Evolutionary conservation across 2,888 invertebrate species (phyloP), one percentile per base, ranked within the genome.

Genomic region (Diabrotica balteata): DNA sequence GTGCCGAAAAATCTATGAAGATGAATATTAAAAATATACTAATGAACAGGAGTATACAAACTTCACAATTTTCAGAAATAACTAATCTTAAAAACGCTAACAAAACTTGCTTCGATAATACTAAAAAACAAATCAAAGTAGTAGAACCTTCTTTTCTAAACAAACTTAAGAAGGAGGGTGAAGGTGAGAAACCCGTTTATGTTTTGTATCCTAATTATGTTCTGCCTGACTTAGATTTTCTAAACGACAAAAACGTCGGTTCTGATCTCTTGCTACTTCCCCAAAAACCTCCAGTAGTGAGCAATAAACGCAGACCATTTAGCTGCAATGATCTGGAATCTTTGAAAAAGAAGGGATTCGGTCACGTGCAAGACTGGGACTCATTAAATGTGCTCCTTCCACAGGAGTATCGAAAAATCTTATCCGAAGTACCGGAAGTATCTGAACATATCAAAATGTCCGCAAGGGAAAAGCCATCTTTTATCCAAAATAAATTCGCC

Each of bases 321-420:
- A 93, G 93, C 54, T 93, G 90, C 79, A 92, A 91, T 77, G 95
- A 96, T 80, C 88, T 94, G 60, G 95, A 95, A 83, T 88, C 90
- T 70, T 83, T 96, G 50, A 91, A 91, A 80, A 91, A 91, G 79
- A 91, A 92, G 82, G 93, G 94, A 63, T 90, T 94, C 72, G 88
- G 90, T 52, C 96, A 96, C 80, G 91, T 97, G 8, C 90, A 91
- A 80, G 97, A 97, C 83, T 97, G 97, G 97, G 94, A 95, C 78
- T 96, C 96, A 0, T 85, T 97, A 61, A 94, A 93, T 77, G 92
- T 96, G 74, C 87, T 97, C 59, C 84, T 97, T 71, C 97, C 97
- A 5, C 86, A 88, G 73, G 95, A 97, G 82, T 95, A 93, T 81
- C 89, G 90, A 72, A 90, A 91, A 79, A 87, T 95, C 72, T 82